phyloP scores from a whole-genome alignment of 1,140 invertebrate species.

The Pseudachorutes palmiensis region DNA sequence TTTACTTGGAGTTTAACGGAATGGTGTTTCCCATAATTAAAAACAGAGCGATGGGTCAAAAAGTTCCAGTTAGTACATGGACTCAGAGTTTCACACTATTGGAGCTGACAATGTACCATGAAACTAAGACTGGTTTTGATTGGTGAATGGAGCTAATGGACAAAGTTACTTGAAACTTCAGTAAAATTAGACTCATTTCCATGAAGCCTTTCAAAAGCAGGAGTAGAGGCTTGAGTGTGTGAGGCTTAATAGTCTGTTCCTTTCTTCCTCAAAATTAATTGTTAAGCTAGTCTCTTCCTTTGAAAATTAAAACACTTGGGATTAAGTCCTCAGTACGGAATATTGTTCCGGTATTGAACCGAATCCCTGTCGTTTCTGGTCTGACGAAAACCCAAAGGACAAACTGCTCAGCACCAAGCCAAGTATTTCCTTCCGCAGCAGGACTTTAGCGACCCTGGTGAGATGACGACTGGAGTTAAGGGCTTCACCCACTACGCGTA shows the following conservation, averaged over 20 bases:
- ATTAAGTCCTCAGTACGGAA: not conserved
- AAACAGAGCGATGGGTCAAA: too few relatives aligned
- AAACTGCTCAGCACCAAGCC: too few relatives aligned
- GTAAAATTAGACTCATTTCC: not conserved
- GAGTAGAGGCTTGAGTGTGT: too few relatives aligned
- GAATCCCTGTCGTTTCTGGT: not conserved
- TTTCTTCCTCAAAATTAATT: conserved; percentile 1
- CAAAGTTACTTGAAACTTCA: not conserved
- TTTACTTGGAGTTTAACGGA: too few relatives aligned
- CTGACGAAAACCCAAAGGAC: not conserved
- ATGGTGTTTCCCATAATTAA: too few relatives aligned
- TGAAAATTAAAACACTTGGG: conserved; percentile 1
- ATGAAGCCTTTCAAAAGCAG: not conserved
- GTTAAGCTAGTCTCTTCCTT: not conserved
- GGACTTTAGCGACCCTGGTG: too few relatives aligned
- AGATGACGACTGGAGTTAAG: too few relatives aligned
- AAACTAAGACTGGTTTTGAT: not conserved
- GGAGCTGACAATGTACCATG: not conserved
- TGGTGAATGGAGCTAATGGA: not conserved
- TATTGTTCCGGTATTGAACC: not conserved
- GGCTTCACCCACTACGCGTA: too few relatives aligned
- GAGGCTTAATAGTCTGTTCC: too few relatives aligned
- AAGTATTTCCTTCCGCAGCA: too few relatives aligned
- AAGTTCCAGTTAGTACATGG: too few relatives aligned
- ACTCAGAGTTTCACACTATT: not conserved